Base-by-base conservation (phyloP, 2,797 vertebrate genomes). In the Poecile montanus region DNA sequence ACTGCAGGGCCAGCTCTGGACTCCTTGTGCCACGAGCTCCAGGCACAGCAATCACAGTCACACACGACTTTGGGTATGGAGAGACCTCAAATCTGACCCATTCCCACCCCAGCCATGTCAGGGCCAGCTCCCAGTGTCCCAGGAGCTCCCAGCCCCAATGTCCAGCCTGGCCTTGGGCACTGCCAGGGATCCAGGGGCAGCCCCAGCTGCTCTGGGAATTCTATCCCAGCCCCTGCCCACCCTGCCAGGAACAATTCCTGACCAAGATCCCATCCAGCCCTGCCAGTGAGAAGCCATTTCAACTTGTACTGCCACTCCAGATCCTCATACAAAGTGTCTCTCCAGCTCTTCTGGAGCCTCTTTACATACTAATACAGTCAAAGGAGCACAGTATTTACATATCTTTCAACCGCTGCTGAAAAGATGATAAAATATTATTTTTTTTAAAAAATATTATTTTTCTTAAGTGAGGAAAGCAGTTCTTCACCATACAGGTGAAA, bases 221-320 rank as follows among this genome's bases (percentile, higher is more conserved):
- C 66, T 32, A 29, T 21, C 26, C 36, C 36, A 87, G 50, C 7
- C 7, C 38, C 29, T 60, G 0, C 1, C 26, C n/a, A 27, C 8
- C 9, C 40, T 56, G 2, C 1, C 22, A 36, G 34, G 13, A 32
- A 27, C 9, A 75, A 62, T 44, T 56, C 1, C 78, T 29, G 15
- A 6, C 48, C 26, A 3, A 6, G 0, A 21, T 9, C 36, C 16
- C 32, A 38, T 0, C 32, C 22, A 62, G 4, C 13, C 25, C 13
- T 15, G 32, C 7, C 34, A 62, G 0, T 10, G 16, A 5, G 16
- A 68, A 62, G 27, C 48, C 36, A 44, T 76, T 70, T 20, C 63
- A 42, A 8, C 23, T 29, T 16, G 8, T 18, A 17, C 32, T 70
- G 36, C 29, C 36, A 44, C 36, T 56, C 32, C 42, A 50, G 34